Conservation (phyloP, 2,888 invertebrate genomes). For the Archips xylosteana region DNA sequence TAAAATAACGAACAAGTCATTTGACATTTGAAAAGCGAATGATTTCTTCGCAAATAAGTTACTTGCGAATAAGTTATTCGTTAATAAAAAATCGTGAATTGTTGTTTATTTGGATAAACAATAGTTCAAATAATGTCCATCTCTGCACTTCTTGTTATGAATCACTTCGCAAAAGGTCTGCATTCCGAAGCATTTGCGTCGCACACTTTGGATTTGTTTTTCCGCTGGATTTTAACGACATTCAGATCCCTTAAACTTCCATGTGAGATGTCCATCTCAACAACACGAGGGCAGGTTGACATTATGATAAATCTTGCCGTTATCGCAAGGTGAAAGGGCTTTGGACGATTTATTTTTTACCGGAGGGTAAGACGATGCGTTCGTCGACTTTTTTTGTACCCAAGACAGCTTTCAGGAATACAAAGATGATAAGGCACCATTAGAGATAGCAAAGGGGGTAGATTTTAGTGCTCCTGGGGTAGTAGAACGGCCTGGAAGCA, state of each 20-base stretch:
- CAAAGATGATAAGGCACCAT: conserved; percentile 79
- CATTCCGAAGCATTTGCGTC: background rate
- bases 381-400: conserved; percentile 64
- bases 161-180: conserved; percentile 2
- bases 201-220: conserved; percentile 13
- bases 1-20: too few relatives aligned
- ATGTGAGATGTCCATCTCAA: conserved; percentile 43
- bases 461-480: conserved; percentile 56
- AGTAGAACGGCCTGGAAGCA: conserved; percentile 49
- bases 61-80: too few relatives aligned
- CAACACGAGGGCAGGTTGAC: conserved; percentile 54
- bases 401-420: conserved; percentile 67
- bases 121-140: too few relatives aligned
- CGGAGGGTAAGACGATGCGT: conserved; percentile 66
- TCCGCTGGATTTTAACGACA: conserved; percentile 29
- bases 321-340: conserved; percentile 57
- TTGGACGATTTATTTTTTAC: conserved; percentile 63
- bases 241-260: conserved; percentile 33
- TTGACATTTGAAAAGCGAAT: too few relatives aligned
- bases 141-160: too few relatives aligned
- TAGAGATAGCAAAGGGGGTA: conserved; percentile 65
- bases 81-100: too few relatives aligned
- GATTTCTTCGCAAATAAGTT: too few relatives aligned
- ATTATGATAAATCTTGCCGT: conserved; percentile 64
- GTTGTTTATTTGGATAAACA: too few relatives aligned